Percentiles rank a stretch among this genome's conserved stretches.
phyloP scores from a whole-genome alignment of 1,140 invertebrate species.

The Drosophila tsacasi region DNA sequence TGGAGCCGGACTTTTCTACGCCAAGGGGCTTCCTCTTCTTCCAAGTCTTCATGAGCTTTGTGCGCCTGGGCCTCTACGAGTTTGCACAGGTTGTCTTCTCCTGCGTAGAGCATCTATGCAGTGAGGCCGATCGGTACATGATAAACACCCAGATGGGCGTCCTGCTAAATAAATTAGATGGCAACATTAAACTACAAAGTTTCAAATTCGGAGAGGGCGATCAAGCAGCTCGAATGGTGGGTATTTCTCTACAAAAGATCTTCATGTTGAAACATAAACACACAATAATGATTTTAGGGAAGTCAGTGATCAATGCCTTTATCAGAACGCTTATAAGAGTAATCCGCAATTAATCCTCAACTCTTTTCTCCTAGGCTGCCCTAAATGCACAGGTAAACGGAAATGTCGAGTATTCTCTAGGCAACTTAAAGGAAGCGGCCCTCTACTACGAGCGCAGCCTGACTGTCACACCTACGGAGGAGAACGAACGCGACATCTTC shows the following conservation, averaged over 20 bases:
- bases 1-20: constrained; percentile 4
- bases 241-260: not conserved
- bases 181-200: constrained; percentile 5
- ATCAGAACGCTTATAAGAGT: not conserved
- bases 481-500: constrained; percentile 26
- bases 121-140: constrained; percentile 55
- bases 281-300: too few species aligned
- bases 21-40: constrained; percentile 23
- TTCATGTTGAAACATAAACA: too few species aligned
- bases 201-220: constrained; percentile 8
- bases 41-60: constrained; percentile 48
- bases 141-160: constrained; percentile 50
- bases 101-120: constrained; percentile 31
- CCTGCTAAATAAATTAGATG: constrained; percentile 37
- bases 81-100: constrained; percentile 63
- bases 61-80: constrained; percentile 61
- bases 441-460: constrained; percentile 34
- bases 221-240: constrained; percentile 19
- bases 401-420: constrained; percentile 60
- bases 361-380: not conserved
- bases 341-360: not conserved
- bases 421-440: constrained; percentile 29
- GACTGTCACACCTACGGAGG: not conserved
- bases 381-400: constrained; percentile 67
- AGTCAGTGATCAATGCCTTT: too few species aligned